Evolutionary conservation across 1,140 invertebrate species (phyloP).

Genomic region (Macrotrachela quadricornifera): DNA sequence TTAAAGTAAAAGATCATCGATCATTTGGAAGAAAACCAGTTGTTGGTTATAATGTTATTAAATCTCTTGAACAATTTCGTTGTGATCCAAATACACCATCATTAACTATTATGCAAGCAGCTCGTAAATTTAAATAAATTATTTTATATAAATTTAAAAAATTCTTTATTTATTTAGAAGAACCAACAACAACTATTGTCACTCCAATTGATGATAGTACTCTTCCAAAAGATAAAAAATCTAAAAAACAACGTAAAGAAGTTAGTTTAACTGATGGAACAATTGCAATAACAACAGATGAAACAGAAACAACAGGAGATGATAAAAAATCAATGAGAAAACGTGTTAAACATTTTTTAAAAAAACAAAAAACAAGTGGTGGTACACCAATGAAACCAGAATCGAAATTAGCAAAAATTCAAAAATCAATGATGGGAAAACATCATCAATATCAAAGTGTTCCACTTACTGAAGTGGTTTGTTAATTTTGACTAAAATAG

Average conservation of each 20-base stretch:
- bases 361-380: too few species aligned
- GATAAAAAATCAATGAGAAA: too few species aligned
- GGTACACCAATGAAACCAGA: too few species aligned
- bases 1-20: slow-evolving; percentile 31
- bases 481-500: background rate
- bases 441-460: too few species aligned
- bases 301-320: too few species aligned
- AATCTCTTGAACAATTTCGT: slow-evolving; percentile 26
- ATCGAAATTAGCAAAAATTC: background rate
- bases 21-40: slow-evolving; percentile 33
- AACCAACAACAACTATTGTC: too few species aligned
- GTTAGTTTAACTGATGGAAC: too few species aligned
- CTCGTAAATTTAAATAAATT: background rate
- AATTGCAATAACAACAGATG: too few species aligned
- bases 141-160: background rate
- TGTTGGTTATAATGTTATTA: slow-evolving; percentile 29
- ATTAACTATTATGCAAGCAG: background rate
- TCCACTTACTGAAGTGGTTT: background rate
- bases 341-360: too few species aligned
- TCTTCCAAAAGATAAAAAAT: background rate
- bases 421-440: background rate
- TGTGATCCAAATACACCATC: slow-evolving; percentile 11
- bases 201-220: too few species aligned
- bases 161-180: too few species aligned
- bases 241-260: background rate